Evolutionary conservation across 2,113 vertebrate species (phyloP).

Genomic region (Saguinus midas): DNA sequence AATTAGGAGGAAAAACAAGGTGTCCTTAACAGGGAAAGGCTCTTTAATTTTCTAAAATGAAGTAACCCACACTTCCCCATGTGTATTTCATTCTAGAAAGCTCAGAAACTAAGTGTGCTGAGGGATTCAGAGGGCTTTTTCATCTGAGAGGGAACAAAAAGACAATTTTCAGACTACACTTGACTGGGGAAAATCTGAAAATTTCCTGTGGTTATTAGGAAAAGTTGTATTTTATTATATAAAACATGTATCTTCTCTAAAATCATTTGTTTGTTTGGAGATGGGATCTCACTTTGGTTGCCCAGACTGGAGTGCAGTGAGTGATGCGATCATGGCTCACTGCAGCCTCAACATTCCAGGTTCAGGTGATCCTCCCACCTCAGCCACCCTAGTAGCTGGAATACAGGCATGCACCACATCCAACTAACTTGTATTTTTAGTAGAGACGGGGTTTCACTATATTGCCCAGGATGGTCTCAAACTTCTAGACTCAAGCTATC

Average conservation of each 20-base stretch:
- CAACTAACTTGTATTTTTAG: too few relatives aligned
- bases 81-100: not conserved
- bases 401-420: too few relatives aligned
- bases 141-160: not conserved
- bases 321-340: too few relatives aligned
- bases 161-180: not conserved
- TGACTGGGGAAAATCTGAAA: not conserved
- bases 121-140: not conserved
- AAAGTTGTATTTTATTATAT: slow-evolving; percentile 3
- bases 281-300: too few relatives aligned
- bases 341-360: too few relatives aligned
- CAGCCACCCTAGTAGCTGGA: too few relatives aligned
- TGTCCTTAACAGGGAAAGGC: not conserved
- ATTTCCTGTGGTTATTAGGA: not conserved
- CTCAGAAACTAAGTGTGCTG: not conserved
- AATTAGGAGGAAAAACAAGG: not conserved
- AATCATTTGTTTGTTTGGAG: not conserved
- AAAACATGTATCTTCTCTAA: slow-evolving; percentile 12
- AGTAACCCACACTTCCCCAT: not conserved
- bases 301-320: too few relatives aligned
- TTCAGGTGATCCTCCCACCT: too few relatives aligned
- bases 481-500: too few relatives aligned
- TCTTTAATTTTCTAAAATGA: slow-evolving; percentile 27
- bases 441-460: too few relatives aligned
- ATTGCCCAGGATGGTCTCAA: too few relatives aligned